Conservation (phyloP, 1,140 invertebrate genomes). For the Frieseomelitta varia region DNA sequence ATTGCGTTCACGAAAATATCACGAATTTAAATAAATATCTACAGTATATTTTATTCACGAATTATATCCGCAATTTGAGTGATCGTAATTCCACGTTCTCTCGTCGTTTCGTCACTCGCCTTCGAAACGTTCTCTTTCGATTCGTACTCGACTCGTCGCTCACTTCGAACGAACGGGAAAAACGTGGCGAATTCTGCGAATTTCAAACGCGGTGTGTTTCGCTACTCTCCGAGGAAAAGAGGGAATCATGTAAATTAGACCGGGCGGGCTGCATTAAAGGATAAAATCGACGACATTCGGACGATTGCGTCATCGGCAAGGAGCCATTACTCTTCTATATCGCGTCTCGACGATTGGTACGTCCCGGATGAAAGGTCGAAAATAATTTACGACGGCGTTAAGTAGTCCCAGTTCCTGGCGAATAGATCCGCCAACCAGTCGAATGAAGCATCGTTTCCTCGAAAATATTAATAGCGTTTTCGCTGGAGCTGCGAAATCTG, state of each 20-base stretch:
- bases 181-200: background rate
- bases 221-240: background rate
- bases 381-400: slow-evolving; percentile 26
- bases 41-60: no score
- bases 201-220: background rate
- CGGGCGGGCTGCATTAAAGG: background rate
- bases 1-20: no score
- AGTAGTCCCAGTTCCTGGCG: background rate
- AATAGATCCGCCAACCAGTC: no score
- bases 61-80: no score
- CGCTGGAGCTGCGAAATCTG: background rate
- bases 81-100: no score
- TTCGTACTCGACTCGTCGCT: no score
- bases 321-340: slow-evolving; percentile 15
- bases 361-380: slow-evolving; percentile 4
- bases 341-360: background rate
- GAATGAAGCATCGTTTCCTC: background rate
- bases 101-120: no score
- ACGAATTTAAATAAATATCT: no score
- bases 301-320: background rate
- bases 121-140: no score
- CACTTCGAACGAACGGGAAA: background rate
- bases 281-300: background rate
- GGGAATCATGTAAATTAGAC: background rate
- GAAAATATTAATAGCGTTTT: background rate